A percentile compares a stretch with the other conserved stretches of the same genome.
These are phyloP conservation scores for Habroteleia sp. DNA, from an alignment of 2,888 invertebrate species.

Conservation along the genomic window DNA sequence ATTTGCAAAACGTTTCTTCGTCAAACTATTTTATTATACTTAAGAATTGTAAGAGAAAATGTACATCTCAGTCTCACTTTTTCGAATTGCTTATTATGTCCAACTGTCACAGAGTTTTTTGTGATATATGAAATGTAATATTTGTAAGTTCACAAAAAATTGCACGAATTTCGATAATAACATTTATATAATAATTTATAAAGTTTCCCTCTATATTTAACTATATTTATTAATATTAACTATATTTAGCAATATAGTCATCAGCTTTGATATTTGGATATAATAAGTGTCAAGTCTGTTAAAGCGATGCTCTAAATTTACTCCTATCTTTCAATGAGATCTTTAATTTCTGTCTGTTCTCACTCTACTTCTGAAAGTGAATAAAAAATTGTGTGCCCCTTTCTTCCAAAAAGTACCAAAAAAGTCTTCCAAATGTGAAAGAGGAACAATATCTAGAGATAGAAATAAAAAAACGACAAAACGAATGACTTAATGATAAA, in stretches of 20 bases:
- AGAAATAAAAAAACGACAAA: constrained; percentile 24
- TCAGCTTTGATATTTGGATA: constrained; percentile 5
- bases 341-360: constrained; percentile 2
- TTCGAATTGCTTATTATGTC: constrained; percentile 7
- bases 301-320: constrained; percentile 10
- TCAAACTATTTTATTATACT: constrained; percentile 14
- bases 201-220: background rate
- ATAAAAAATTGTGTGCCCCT: background rate
- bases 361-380: background rate
- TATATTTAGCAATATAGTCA: too few species aligned
- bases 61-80: constrained; percentile 32
- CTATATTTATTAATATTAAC: too few species aligned
- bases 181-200: too few species aligned
- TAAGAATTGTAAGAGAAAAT: constrained; percentile 4
- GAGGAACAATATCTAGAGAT: constrained; percentile 35
- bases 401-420: constrained; percentile 59
- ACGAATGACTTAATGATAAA: constrained; percentile 10
- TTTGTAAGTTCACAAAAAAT: too few species aligned
- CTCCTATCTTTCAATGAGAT: background rate
- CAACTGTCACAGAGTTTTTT: constrained; percentile 4
- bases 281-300: constrained; percentile 4
- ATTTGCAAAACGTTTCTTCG: background rate
- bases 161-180: background rate
- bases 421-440: constrained; percentile 70
- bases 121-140: too few species aligned